Evolutionary conservation across 30 jellyfish, hydroid and myxozoan genomes (phyloP).

Genomic region (Mastigias papua): DNA sequence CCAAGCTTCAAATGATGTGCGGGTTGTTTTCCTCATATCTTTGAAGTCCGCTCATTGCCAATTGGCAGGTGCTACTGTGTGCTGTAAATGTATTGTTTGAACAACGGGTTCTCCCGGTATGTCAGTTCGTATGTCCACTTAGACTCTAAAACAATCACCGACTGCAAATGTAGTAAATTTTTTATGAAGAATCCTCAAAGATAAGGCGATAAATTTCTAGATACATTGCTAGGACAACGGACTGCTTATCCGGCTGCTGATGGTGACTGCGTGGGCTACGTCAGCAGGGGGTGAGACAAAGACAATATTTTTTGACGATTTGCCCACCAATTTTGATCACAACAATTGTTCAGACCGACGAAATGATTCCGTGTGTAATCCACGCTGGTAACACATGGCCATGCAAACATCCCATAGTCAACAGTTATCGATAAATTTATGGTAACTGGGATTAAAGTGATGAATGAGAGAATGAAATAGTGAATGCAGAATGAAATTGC

Average conservation of each 20-base stretch:
- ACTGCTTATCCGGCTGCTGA: conserved; percentile 6
- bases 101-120: conserved; percentile 42
- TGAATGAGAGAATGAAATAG: neutral
- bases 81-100: conserved; percentile 58
- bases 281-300: conserved; percentile 2
- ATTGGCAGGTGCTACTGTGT: conserved; percentile 71
- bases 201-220: conserved; percentile 34
- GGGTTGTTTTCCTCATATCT: conserved; percentile 23
- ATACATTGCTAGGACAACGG: conserved; percentile 43
- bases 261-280: conserved; percentile 9
- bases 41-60: conserved; percentile 37
- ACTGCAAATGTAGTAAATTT: conserved; percentile 43
- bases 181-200: conserved; percentile 44
- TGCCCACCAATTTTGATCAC: neutral
- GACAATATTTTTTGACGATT: neutral
- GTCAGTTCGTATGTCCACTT: conserved; percentile 63
- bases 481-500: neutral
- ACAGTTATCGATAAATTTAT: neutral
- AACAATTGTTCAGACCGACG: neutral
- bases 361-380: neutral
- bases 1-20: conserved; percentile 25
- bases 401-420: neutral
- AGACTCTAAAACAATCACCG: conserved; percentile 58
- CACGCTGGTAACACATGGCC: conserved; percentile 2
- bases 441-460: neutral